Evolutionary conservation across 2,888 invertebrate species (phyloP).

Genomic region (Prostheceraeus crozeri): DNA sequence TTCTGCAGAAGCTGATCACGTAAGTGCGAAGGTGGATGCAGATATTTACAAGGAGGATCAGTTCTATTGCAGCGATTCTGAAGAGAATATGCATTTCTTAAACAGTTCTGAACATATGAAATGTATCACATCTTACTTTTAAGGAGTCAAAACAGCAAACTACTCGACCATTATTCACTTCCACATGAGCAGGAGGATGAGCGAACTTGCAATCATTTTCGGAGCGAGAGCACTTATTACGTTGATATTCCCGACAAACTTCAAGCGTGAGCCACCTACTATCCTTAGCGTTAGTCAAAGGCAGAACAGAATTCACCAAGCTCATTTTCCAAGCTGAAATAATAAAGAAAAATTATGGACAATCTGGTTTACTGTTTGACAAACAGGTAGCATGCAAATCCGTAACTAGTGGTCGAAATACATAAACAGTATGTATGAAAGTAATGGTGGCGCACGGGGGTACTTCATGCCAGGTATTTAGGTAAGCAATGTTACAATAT

Average conservation of each 20-base stretch:
- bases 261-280: constrained; percentile 99
- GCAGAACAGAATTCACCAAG: too few species aligned
- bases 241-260: constrained; percentile 91
- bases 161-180: constrained; percentile 98
- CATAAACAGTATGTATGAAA: too few species aligned
- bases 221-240: constrained; percentile 96
- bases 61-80: constrained; percentile 99
- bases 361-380: too few species aligned
- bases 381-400: too few species aligned
- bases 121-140: too few species aligned
- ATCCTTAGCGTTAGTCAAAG: constrained; percentile 72
- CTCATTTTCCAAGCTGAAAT: too few species aligned
- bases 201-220: constrained; percentile 98
- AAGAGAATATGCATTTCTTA: background rate
- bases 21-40: constrained; percentile 98
- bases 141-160: constrained; percentile 99
- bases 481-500: too few species aligned
- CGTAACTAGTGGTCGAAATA: too few species aligned
- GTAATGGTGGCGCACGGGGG: too few species aligned
- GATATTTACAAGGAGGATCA: constrained; percentile 99
- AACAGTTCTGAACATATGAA: too few species aligned
- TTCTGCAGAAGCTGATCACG: constrained; percentile 99
- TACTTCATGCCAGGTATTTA: too few species aligned
- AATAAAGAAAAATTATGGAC: too few species aligned
- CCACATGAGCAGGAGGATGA: constrained; percentile 97